These are phyloP conservation scores for Tylochromis polylepis DNA, from an alignment of 2,113 vertebrate species.

Conservation along the genomic window DNA sequence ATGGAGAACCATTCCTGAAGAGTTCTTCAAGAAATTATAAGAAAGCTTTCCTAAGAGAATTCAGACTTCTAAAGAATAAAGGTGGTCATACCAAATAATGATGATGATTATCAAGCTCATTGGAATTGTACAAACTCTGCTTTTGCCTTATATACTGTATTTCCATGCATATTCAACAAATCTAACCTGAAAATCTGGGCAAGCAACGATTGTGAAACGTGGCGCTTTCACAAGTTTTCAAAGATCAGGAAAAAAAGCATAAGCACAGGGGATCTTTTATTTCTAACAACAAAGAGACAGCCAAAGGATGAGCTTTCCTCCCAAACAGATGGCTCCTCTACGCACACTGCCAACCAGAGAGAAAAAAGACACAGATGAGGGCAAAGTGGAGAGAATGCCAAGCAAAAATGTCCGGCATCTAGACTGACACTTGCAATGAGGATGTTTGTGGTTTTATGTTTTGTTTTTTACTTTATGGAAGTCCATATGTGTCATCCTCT, in stretches of 20 bases:
- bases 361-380: background rate
- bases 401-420: background rate
- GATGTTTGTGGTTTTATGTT: background rate
- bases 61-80: background rate
- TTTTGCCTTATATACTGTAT: background rate
- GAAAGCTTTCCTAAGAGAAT: background rate
- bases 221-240: background rate
- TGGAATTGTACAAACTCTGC: background rate
- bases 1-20: background rate
- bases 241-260: background rate
- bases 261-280: background rate
- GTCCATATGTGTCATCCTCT: background rate
- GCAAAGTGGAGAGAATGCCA: background rate
- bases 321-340: constrained; percentile 34
- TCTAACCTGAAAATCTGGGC: background rate
- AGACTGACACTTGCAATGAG: background rate
- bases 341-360: background rate
- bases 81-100: background rate
- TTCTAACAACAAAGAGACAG: background rate
- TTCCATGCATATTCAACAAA: background rate
- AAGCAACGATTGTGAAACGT: background rate
- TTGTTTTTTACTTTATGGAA: background rate
- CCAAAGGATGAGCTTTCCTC: constrained; percentile 11
- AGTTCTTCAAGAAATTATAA: background rate
- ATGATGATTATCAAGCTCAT: background rate